phyloP scores from a whole-genome alignment of 1,140 invertebrate genomes.

The Drosophila mayri region DNA sequence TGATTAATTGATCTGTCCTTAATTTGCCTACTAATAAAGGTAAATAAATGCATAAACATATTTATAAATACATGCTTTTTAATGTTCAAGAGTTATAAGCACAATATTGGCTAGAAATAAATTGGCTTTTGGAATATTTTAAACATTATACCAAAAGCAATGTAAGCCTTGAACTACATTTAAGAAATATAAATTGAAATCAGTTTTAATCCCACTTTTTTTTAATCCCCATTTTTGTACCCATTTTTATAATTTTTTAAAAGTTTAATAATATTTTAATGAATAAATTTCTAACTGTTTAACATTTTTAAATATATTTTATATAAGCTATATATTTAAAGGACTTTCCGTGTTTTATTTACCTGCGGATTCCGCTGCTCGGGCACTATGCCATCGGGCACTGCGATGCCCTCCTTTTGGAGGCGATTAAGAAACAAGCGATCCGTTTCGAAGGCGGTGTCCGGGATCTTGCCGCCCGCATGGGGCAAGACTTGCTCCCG shows the following conservation, averaged over 20 bases:
- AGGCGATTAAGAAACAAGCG: conserved; percentile 87
- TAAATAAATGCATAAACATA: background rate
- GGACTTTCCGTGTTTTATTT: conserved; percentile 2
- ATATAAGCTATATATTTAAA: background rate
- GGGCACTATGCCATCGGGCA: conserved; percentile 87
- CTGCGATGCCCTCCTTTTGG: conserved; percentile 88
- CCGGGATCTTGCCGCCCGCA: conserved; percentile 88
- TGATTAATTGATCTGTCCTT: conserved; percentile 27
- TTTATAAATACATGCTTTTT: background rate
- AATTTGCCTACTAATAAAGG: conserved; percentile 2
- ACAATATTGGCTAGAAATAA: background rate
- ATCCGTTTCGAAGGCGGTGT: conserved; percentile 88
- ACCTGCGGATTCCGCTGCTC: conserved; percentile 85
- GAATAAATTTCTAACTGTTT: no score
- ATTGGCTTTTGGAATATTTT: background rate
- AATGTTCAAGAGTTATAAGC: background rate
- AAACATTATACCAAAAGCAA: background rate
- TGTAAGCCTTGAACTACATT: background rate
- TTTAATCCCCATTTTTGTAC: no score
- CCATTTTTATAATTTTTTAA: no score
- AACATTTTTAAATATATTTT: no score
- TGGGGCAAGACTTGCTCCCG: conserved; percentile 88
- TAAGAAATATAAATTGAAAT: background rate
- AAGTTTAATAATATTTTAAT: no score
- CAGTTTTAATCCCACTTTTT: no score